phyloP scores from a whole-genome alignment of 2,113 vertebrate species.

The Eptesicus fuscus region DNA sequence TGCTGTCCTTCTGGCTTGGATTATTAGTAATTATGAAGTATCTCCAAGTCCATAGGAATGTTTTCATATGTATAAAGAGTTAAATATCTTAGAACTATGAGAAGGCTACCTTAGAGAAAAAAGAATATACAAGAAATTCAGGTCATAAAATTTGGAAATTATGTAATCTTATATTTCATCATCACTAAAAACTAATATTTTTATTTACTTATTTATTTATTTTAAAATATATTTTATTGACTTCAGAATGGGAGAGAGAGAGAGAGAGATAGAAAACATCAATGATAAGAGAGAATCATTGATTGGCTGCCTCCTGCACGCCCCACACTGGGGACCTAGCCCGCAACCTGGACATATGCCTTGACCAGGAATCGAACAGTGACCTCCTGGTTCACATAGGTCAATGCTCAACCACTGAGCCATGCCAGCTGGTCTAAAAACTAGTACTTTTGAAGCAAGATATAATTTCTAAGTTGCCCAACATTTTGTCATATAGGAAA shows the following conservation, averaged over 20 bases:
- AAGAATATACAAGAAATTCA: background rate
- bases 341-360: too few species aligned
- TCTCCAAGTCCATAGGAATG: background rate
- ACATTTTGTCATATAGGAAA: background rate
- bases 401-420: too few species aligned
- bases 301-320: too few species aligned
- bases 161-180: background rate
- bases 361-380: too few species aligned
- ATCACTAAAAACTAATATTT: background rate
- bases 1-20: background rate
- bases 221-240: too few species aligned
- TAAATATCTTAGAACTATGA: background rate
- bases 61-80: background rate
- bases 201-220: background rate
- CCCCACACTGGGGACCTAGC: too few species aligned
- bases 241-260: too few species aligned
- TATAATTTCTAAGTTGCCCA: background rate
- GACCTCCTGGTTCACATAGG: too few species aligned
- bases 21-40: background rate
- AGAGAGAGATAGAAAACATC: too few species aligned
- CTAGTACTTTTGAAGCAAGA: conserved; percentile 5
- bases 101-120: background rate
- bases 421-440: background rate
- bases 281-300: too few species aligned
- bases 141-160: background rate